Base-by-base conservation (phyloP, 2,888 invertebrate species). In the Drosophila neutralis region DNA sequence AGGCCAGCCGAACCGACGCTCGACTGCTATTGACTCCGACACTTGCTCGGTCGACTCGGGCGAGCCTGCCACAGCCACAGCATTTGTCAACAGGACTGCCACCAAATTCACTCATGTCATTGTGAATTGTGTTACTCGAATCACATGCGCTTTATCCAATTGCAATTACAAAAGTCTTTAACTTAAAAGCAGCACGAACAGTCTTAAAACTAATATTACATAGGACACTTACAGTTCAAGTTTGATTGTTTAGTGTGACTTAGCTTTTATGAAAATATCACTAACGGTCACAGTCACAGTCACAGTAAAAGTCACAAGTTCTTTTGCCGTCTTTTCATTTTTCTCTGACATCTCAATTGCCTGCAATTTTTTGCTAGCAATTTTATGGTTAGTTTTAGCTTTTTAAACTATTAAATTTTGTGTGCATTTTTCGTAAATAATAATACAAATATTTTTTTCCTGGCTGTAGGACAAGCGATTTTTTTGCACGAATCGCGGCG, bases 31-130 rank as follows among this genome's bases (percentile, higher is more conserved):
- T 21, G 24, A 13, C 15, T 38, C 21, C 33, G 62, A 45, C 24
- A 33, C 52, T 24, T 31, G 13, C 21, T 29, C 15, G 18, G 51
- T n/a, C 31, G 29, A 27, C n/a, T 15, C 36, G 24, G 49, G 15
- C 4, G 18, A 1, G 35, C 36, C 24, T 5, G 27, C 66, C 21
- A 38, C 27, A 27, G 57, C 42, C 27, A 27, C 53, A 33, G 21
- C 45, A 38, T 7, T 49, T 42, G 40, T 38, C 54, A 54, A 65
- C 49, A 40, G 38, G 40, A 51, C 21, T 53, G 58, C 38, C 53
- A 35, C 59, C 33, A 33, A 56, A 51, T 66, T 45, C 45, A 15
- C 24, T 45, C 21, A 45, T 35, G 18, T 36, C 35, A 65, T 51
- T 13, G 35, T 35, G 18, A 49, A 64, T 49, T 24, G 15, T 29